Percentiles rank a stretch among this genome's conserved stretches.
phyloP scores from a whole-genome alignment of 92 coral and sea anemone genomes.

The Parazoanthus atlanticus region DNA sequence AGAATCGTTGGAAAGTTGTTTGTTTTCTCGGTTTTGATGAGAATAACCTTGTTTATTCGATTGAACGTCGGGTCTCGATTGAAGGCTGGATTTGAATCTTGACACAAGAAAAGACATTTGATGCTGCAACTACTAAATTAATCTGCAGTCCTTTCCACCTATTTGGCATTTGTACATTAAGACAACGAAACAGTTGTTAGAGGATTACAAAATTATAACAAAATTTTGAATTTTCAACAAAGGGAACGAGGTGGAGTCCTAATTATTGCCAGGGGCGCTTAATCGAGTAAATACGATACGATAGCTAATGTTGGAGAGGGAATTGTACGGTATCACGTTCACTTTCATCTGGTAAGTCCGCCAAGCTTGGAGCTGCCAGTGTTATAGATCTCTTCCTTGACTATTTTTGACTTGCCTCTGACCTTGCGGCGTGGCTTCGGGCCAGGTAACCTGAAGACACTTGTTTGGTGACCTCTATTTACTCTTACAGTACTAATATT shows the following conservation, averaged over 20 bases:
- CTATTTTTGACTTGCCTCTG: not conserved
- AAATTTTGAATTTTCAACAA: too few species aligned
- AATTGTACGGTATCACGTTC: not conserved
- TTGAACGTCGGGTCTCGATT: not conserved
- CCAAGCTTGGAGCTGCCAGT: not conserved
- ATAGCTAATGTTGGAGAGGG: not conserved
- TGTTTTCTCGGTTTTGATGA: not conserved
- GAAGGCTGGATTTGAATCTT: not conserved
- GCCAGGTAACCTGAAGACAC: not conserved
- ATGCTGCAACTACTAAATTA: too few species aligned
- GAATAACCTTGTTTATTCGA: conserved; percentile 7
- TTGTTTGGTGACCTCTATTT: too few species aligned
- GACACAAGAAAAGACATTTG: not conserved
- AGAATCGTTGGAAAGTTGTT: not conserved
- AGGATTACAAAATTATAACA: not conserved
- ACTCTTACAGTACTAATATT: too few species aligned
- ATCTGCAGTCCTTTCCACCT: not conserved
- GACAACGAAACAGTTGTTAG: not conserved
- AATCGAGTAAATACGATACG: not conserved
- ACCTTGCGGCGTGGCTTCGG: not conserved
- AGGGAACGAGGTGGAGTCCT: not conserved
- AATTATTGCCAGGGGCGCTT: not conserved
- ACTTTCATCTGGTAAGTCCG: too few species aligned
- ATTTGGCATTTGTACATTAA: not conserved
- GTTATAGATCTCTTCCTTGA: not conserved